Conservation (phyloP, 1,140 invertebrate genomes). For the Muscidifurax raptorellus region DNA sequence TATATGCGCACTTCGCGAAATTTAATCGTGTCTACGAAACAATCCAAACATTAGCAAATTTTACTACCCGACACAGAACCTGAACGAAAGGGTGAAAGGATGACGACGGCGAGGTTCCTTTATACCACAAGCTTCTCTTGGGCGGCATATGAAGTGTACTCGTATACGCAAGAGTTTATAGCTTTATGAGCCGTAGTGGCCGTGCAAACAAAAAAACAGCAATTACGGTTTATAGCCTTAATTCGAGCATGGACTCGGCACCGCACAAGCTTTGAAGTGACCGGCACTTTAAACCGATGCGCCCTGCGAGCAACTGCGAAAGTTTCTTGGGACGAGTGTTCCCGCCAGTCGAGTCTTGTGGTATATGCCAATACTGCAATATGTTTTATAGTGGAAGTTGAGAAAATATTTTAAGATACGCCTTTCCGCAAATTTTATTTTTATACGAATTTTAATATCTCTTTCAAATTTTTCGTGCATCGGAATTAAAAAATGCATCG, state of each 20-base stretch:
- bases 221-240: slow-evolving; percentile 55
- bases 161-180: slow-evolving; percentile 54
- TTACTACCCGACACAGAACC: slow-evolving; percentile 1
- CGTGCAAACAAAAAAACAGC: slow-evolving; percentile 49
- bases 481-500: not conserved
- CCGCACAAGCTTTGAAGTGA: slow-evolving; percentile 41
- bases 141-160: slow-evolving; percentile 30
- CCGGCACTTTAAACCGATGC: slow-evolving; percentile 40
- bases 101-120: not conserved
- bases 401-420: no score
- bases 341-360: no score
- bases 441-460: no score
- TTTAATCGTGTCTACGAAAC: not conserved
- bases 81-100: not conserved
- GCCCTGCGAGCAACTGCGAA: not conserved
- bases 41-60: slow-evolving; percentile 31
- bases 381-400: no score
- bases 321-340: not conserved
- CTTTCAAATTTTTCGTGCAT: no score
- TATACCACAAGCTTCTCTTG: not conserved
- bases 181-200: slow-evolving; percentile 51
- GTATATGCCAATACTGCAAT: no score
- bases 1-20: no score
- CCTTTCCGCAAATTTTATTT: no score
- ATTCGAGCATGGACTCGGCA: slow-evolving; percentile 23